Evolutionary conservation across 2,113 vertebrate genomes (phyloP).

Genomic region (Motacilla alba): DNA sequence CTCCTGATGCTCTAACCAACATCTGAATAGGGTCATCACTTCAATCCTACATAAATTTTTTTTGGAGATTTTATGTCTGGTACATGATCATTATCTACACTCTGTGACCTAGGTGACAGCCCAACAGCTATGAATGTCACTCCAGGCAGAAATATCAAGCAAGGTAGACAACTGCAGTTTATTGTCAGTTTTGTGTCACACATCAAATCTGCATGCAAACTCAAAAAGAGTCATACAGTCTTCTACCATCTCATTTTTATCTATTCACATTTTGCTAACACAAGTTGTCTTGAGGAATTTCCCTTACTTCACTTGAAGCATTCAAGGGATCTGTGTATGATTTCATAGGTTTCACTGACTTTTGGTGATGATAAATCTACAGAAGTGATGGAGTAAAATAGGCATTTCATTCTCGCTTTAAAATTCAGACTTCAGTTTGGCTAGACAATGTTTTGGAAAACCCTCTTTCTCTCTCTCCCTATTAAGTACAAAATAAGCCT

Average conservation of each 20-base stretch:
- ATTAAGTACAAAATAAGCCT: background rate
- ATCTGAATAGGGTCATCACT: background rate
- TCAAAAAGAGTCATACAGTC: background rate
- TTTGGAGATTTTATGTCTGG: background rate
- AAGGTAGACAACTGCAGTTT: background rate
- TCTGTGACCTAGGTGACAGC: background rate
- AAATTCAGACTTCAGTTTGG: background rate
- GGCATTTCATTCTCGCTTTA: background rate
- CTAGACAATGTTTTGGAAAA: background rate
- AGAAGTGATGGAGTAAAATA: background rate
- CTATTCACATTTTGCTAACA: background rate
- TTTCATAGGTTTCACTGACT: background rate
- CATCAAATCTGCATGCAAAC: background rate
- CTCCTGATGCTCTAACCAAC: background rate
- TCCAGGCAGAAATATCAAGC: background rate
- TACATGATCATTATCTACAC: background rate
- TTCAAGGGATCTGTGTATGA: background rate
- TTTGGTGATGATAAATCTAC: background rate
- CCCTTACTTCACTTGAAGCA: background rate
- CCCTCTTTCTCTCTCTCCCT: background rate
- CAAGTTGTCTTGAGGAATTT: background rate
- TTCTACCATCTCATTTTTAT: background rate
- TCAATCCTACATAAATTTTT: background rate
- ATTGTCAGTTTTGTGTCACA: background rate
- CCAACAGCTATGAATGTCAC: background rate